Percentiles rank a stretch among this genome's conserved stretches.
phyloP scores from a whole-genome alignment of 2,888 invertebrate genomes.

The Tanytarsus gracilentus region DNA sequence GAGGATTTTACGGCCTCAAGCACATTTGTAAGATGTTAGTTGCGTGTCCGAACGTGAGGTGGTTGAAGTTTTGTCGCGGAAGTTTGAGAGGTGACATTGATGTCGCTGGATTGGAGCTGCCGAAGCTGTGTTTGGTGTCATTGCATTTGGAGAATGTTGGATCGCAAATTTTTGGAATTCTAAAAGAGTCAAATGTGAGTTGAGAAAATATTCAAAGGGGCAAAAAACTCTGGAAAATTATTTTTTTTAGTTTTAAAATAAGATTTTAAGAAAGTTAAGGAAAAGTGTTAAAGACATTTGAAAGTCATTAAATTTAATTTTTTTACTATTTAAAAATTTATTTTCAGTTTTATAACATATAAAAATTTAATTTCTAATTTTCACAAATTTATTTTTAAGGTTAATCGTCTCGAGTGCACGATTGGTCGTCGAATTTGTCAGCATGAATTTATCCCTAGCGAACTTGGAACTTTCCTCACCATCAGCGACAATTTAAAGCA shows the following conservation, averaged over 20 bases:
- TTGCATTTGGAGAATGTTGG: not conserved
- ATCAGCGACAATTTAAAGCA: not conserved
- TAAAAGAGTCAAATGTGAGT: not conserved
- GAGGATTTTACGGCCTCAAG: not conserved
- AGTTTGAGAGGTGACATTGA: not conserved
- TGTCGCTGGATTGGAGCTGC: not conserved
- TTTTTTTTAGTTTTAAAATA: too few species aligned
- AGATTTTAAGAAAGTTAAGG: too few species aligned
- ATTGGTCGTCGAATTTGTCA: constrained; percentile 1
- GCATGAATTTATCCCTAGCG: not conserved
- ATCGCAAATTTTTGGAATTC: not conserved
- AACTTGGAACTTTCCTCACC: not conserved
- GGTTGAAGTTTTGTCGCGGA: not conserved
- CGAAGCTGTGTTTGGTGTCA: not conserved
- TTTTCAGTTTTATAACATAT: too few species aligned
- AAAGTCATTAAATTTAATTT: too few species aligned
- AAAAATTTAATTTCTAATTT: too few species aligned
- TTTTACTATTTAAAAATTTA: too few species aligned
- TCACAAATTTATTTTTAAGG: too few species aligned
- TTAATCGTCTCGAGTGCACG: not conserved
- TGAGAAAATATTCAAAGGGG: too few species aligned
- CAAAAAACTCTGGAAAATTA: too few species aligned
- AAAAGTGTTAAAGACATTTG: too few species aligned
- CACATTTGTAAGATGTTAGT: not conserved
- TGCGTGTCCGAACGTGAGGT: not conserved